A percentile compares a stretch with the other conserved stretches of the same genome.
phyloP scores from a whole-genome alignment of 2,797 vertebrate species.

The Avahi laniger region DNA sequence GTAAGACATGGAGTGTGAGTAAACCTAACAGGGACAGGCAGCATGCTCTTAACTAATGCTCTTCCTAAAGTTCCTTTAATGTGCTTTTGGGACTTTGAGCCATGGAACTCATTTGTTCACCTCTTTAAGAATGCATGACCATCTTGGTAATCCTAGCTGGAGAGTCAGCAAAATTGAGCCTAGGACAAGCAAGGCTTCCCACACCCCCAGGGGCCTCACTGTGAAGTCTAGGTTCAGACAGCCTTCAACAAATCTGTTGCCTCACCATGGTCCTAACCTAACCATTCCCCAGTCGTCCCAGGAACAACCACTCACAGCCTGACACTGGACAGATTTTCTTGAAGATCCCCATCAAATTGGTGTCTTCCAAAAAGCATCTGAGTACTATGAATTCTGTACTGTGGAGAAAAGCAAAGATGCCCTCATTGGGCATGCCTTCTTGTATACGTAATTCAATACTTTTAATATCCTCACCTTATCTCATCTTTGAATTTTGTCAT shows the following conservation, averaged over 20 bases:
- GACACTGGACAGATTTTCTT: neutral
- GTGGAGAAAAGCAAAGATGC: neutral
- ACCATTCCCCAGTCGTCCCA: neutral
- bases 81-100: neutral
- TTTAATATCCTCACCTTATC: slow-evolving; percentile 63
- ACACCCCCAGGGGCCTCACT: accelerated
- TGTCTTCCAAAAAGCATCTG: neutral
- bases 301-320: neutral
- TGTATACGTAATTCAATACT: neutral
- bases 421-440: slow-evolving; percentile 2
- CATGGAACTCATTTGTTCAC: neutral
- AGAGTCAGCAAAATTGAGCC: neutral
- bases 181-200: neutral
- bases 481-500: slow-evolving; percentile 53
- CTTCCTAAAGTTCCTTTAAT: neutral
- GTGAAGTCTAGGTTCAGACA: neutral
- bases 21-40: neutral
- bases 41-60: neutral
- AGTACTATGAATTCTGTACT: slow-evolving; percentile 33
- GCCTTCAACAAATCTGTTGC: neutral
- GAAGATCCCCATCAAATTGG: neutral
- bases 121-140: neutral
- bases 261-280: neutral
- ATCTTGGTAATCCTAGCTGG: neutral
- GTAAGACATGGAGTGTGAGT: accelerated